A percentile compares a stretch with the other conserved stretches of the same genome.
phyloP scores from a whole-genome alignment of 2,797 vertebrate genomes.

The Allobates femoralis region DNA sequence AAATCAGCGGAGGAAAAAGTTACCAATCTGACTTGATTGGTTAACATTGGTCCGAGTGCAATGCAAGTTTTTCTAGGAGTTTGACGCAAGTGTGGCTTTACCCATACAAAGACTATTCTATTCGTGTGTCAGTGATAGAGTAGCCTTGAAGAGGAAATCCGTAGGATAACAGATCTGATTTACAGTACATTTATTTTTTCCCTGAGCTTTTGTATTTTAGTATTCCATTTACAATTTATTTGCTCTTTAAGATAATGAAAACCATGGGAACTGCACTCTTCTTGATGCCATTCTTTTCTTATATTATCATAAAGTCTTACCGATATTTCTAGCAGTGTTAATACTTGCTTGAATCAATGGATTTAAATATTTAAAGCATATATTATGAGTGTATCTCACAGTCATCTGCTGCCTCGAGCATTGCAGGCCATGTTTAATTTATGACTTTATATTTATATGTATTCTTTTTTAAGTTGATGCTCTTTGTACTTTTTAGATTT shows the following conservation, averaged over 20 bases:
- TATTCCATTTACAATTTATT: not conserved
- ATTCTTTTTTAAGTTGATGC: not conserved
- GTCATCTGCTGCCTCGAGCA: not conserved
- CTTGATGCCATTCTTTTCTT: not conserved
- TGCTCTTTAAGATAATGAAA: not conserved
- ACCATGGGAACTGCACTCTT: not conserved
- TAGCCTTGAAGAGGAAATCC: not conserved
- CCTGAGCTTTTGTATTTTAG: not conserved
- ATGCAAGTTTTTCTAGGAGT: no score
- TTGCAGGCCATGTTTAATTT: conserved; percentile 17
- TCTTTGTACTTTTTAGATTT: not conserved
- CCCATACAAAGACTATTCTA: no score
- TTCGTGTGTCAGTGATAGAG: not conserved
- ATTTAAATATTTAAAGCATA: conserved; percentile 16
- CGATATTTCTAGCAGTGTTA: not conserved
- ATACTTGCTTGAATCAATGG: not conserved
- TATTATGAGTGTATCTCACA: not conserved
- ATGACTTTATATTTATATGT: conserved; percentile 21
- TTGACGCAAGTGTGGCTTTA: no score
- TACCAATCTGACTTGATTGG: no score
- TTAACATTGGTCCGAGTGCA: no score
- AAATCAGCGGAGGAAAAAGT: no score
- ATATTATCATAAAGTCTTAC: not conserved
- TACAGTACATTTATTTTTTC: not conserved
- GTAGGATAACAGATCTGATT: not conserved